Conservation (phyloP, 2,113 vertebrate genomes). For the Aphyosemion australe region DNA sequence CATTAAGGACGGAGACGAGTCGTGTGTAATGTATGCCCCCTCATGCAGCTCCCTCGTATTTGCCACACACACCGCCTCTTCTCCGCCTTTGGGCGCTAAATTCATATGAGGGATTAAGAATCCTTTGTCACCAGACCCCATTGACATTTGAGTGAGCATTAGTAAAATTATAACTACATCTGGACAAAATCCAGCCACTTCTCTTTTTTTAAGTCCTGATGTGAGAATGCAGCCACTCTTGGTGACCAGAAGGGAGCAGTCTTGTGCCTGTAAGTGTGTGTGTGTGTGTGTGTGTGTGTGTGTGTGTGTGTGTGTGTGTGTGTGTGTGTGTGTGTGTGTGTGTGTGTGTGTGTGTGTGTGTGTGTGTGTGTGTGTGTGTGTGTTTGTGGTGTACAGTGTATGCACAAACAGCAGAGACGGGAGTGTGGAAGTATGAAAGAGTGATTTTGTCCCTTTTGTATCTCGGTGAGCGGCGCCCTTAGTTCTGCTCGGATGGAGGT, state of each 20-base stretch:
- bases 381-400: slow-evolving; percentile 26
- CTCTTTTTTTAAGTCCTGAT: slow-evolving; percentile 4
- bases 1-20: slow-evolving; percentile 51
- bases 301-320: slow-evolving; percentile 50
- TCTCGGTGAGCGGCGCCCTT: slow-evolving; percentile 60
- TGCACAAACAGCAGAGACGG: slow-evolving; percentile 11
- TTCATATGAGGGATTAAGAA: slow-evolving; percentile 63
- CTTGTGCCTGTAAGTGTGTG: slow-evolving; percentile 55
- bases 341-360: slow-evolving; percentile 15
- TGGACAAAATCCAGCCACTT: slow-evolving; percentile 58
- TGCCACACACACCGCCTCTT: slow-evolving; percentile 28
- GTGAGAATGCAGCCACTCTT: slow-evolving; percentile 21
- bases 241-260: slow-evolving; percentile 64
- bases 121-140: slow-evolving; percentile 58
- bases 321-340: slow-evolving; percentile 48
- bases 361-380: slow-evolving; percentile 24
- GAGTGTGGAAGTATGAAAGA: slow-evolving; percentile 58
- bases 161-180: slow-evolving; percentile 69
- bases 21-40: slow-evolving; percentile 68
- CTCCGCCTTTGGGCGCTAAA: slow-evolving; percentile 39
- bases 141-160: slow-evolving; percentile 76
- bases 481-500: slow-evolving; percentile 69
- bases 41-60: slow-evolving; percentile 56
- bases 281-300: slow-evolving; percentile 50
- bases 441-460: slow-evolving; percentile 63